Evolutionary conservation across 2,113 vertebrate species (phyloP).

Genomic region (Proteles cristata): DNA sequence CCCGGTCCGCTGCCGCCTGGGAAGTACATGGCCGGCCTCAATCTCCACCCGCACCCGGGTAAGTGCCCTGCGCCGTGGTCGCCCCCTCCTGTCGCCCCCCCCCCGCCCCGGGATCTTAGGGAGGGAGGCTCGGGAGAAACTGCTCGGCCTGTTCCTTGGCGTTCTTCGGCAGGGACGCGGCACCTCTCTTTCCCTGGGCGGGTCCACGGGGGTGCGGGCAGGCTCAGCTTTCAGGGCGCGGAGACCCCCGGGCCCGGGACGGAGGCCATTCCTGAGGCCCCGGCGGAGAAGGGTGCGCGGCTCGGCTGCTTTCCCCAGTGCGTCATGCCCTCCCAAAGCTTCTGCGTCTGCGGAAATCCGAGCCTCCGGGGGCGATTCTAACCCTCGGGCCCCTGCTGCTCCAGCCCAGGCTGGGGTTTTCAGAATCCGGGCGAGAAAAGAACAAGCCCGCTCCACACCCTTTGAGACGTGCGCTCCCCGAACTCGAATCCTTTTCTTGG

Average conservation of each 20-base stretch:
- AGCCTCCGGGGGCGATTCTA: neutral
- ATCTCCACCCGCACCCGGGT: conserved; percentile 95
- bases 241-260: neutral
- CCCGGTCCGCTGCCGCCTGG: conserved; percentile 92
- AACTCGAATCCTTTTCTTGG: neutral
- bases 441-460: neutral
- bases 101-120: neutral
- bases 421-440: neutral
- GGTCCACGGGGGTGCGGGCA: neutral
- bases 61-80: conserved; percentile 80
- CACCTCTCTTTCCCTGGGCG: neutral
- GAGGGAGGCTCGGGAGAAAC: neutral
- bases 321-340: neutral
- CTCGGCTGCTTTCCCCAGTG: neutral
- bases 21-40: conserved; percentile 95
- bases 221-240: neutral
- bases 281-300: neutral
- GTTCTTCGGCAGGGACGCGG: neutral
- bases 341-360: neutral
- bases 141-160: neutral
- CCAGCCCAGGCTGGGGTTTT: neutral
- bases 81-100: neutral
- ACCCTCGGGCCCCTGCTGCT: neutral
- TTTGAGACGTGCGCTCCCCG: neutral
- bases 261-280: neutral